phyloP scores from a whole-genome alignment of 1,140 invertebrate species.

The Lerema accius region DNA sequence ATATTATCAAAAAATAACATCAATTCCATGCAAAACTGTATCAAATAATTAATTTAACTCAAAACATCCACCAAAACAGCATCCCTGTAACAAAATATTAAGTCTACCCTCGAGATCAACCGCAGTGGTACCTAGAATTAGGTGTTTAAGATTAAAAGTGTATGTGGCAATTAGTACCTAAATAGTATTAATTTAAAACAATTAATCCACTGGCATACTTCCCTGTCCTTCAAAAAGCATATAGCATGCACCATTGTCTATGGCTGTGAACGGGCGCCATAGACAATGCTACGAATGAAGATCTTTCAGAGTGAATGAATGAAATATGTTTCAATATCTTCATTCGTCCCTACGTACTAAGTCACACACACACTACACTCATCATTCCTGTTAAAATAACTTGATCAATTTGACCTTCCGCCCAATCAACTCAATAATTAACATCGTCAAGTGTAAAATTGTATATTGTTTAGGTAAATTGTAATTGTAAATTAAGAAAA shows the following conservation, averaged over 20 bases:
- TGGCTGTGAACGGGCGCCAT: conserved; percentile 38
- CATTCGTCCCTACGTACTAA: conserved; percentile 53
- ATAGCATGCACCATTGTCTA: conserved; percentile 63
- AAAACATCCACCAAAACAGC: conserved; percentile 28
- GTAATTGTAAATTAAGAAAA: neutral
- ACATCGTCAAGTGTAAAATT: neutral
- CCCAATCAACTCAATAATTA: conserved; percentile 29
- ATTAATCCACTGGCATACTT: conserved; percentile 56
- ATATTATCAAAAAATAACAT: conserved; percentile 21
- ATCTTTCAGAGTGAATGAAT: conserved; percentile 21
- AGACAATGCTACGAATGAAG: conserved; percentile 49
- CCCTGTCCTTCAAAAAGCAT: conserved; percentile 73
- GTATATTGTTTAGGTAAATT: neutral
- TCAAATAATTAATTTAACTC: conserved; percentile 8
- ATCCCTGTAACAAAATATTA: conserved; percentile 28
- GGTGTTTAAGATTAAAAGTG: conserved; percentile 1
- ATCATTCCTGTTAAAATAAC: conserved; percentile 45
- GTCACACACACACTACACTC: conserved; percentile 59
- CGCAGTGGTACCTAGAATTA: conserved; percentile 18
- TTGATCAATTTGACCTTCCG: conserved; percentile 6
- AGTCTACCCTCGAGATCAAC: conserved; percentile 14
- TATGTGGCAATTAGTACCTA: conserved; percentile 27
- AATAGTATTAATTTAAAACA: conserved; percentile 11
- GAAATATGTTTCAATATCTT: conserved; percentile 37
- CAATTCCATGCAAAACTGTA: conserved; percentile 8